Evolutionary conservation across 2,797 vertebrate species (phyloP).

Genomic region (Cichlasoma orientale): DNA sequence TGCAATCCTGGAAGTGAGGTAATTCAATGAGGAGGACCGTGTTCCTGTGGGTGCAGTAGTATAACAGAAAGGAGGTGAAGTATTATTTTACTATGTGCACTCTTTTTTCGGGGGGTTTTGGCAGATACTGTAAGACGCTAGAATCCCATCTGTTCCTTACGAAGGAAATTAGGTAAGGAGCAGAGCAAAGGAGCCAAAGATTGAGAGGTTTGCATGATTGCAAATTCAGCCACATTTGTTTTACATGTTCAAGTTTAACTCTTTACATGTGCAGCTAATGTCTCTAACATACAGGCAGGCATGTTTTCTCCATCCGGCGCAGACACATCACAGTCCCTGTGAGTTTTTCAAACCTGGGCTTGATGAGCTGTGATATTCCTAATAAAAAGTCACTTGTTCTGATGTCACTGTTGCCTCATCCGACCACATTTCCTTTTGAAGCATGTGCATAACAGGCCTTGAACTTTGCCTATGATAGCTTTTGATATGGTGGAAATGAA

Average conservation of each 20-base stretch:
- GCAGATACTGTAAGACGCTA: conserved; percentile 3
- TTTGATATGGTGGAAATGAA: conserved; percentile 66
- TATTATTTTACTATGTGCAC: conserved; percentile 43
- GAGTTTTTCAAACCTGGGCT: conserved; percentile 16
- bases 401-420: conserved; percentile 76
- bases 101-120: neutral
- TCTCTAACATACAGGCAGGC: conserved; percentile 13
- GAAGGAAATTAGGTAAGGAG: conserved; percentile 12
- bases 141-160: conserved; percentile 11
- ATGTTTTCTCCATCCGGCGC: conserved; percentile 12
- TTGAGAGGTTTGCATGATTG: neutral
- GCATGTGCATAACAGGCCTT: conserved; percentile 46
- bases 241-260: conserved; percentile 23
- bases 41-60: conserved; percentile 34
- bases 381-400: conserved; percentile 73
- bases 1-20: conserved; percentile 31
- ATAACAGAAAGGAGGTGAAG: conserved; percentile 27
- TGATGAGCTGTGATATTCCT: conserved; percentile 72
- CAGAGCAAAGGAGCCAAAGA: neutral
- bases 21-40: conserved; percentile 33
- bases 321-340: conserved; percentile 23
- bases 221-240: conserved; percentile 29
- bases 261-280: conserved; percentile 22
- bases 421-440: conserved; percentile 69
- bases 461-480: conserved; percentile 59